Evolutionary conservation across 2,797 vertebrate genomes (phyloP).

Genomic region (Apodemus agrarius): DNA sequence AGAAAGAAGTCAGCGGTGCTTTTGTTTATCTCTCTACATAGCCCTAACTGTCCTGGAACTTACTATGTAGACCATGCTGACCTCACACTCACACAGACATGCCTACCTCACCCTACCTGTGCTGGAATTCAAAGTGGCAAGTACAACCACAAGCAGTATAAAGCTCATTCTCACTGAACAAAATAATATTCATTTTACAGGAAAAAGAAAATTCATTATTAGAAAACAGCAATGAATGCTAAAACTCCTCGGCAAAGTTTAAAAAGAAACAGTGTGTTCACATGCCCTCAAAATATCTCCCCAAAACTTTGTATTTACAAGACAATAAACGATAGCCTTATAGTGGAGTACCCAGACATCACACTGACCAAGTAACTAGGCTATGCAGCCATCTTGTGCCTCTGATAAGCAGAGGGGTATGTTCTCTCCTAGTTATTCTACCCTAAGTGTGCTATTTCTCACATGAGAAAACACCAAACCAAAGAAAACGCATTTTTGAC

Average conservation of each 20-base stretch:
- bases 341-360: neutral
- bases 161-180: neutral
- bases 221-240: slow-evolving; percentile 52
- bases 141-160: neutral
- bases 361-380: slow-evolving; percentile 28
- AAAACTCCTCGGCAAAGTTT: slow-evolving; percentile 46
- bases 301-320: slow-evolving; percentile 52
- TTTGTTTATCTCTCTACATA: neutral
- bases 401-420: neutral
- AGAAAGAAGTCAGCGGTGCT: neutral
- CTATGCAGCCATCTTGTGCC: neutral
- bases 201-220: slow-evolving; percentile 43
- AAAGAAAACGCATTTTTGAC: slow-evolving; percentile 3
- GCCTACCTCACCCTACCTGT: neutral
- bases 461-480: slow-evolving; percentile 39
- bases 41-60: neutral
- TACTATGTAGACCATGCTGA: too few species aligned
- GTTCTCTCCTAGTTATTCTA: neutral
- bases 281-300: slow-evolving; percentile 45
- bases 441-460: neutral
- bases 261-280: slow-evolving; percentile 18
- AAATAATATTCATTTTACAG: neutral
- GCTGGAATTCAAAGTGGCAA: neutral
- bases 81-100: neutral
- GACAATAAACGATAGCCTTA: slow-evolving; percentile 24